phyloP scores from a whole-genome alignment of 2,888 invertebrate species.

The Hydroisotoma schaefferi region DNA sequence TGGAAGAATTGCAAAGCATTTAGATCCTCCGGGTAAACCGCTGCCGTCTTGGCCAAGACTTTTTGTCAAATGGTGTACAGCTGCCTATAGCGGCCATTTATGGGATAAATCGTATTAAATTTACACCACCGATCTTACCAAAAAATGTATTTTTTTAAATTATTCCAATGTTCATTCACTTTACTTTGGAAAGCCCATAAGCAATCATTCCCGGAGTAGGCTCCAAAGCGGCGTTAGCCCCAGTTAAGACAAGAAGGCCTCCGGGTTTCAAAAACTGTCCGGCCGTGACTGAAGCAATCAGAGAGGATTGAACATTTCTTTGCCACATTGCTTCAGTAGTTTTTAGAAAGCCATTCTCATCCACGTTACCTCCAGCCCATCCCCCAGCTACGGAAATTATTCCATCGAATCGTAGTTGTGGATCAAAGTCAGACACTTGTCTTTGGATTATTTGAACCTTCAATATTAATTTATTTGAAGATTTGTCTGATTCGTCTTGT shows the following conservation, averaged over 20 bases:
- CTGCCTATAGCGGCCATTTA: too few species aligned
- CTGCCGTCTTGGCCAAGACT: constrained; percentile 76
- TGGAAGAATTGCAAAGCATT: constrained; percentile 80
- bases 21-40: constrained; percentile 74
- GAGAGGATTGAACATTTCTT: constrained; percentile 95
- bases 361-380: constrained; percentile 91
- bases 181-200: constrained; percentile 68
- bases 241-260: constrained; percentile 88
- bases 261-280: constrained; percentile 78
- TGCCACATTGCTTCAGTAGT: constrained; percentile 94
- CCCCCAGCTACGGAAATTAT: constrained; percentile 98
- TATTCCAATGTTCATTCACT: too few species aligned
- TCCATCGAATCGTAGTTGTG: constrained; percentile 81
- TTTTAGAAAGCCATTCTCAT: constrained; percentile 77
- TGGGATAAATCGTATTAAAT: too few species aligned
- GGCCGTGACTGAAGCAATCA: constrained; percentile 82
- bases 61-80: constrained; percentile 90
- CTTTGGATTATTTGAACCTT: neutral
- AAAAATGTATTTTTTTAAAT: too few species aligned
- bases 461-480: too few species aligned
- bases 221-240: constrained; percentile 86
- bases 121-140: too few species aligned
- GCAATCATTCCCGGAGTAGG: constrained; percentile 69
- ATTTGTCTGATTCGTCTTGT: too few species aligned
- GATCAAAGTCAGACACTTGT: too few species aligned